Percentiles rank a stretch among this genome's conserved stretches.
phyloP scores from a whole-genome alignment of 2,113 vertebrate genomes.

The Noctilio leporinus region DNA sequence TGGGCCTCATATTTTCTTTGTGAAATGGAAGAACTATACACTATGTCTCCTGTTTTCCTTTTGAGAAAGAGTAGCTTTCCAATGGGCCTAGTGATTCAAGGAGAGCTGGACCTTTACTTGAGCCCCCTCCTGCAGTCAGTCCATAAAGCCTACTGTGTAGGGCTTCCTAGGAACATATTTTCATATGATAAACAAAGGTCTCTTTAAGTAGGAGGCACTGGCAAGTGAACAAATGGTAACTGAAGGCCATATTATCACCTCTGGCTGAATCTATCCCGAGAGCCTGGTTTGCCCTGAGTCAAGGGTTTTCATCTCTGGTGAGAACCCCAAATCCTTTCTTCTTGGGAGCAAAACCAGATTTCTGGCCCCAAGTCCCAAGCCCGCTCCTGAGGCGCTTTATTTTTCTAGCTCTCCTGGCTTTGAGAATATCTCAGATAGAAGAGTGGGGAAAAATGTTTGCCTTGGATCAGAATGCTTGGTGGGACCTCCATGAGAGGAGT shows the following conservation, averaged over 20 bases:
- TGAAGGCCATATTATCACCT: background rate
- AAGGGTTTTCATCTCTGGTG: background rate
- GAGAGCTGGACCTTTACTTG: background rate
- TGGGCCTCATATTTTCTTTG: background rate
- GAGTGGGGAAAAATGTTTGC: background rate
- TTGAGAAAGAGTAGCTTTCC: background rate
- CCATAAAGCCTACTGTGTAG: background rate
- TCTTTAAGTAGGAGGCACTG: background rate
- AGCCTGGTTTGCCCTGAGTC: background rate
- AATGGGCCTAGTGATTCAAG: background rate
- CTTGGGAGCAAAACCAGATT: background rate
- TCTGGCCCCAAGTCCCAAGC: background rate
- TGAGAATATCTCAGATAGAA: background rate
- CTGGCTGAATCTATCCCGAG: background rate
- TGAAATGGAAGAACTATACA: background rate
- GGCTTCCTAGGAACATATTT: slow-evolving; percentile 58
- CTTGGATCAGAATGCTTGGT: background rate
- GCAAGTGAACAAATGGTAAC: background rate
- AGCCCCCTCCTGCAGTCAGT: background rate
- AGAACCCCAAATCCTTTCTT: background rate
- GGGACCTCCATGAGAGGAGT: rapidly evolving
- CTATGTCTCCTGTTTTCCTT: background rate
- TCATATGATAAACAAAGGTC: slow-evolving; percentile 48
- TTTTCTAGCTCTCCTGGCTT: background rate
- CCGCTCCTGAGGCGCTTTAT: background rate